These are phyloP conservation scores for Hemiprocne comata DNA, from an alignment of 2,113 vertebrate genomes.

Conservation along the genomic window DNA sequence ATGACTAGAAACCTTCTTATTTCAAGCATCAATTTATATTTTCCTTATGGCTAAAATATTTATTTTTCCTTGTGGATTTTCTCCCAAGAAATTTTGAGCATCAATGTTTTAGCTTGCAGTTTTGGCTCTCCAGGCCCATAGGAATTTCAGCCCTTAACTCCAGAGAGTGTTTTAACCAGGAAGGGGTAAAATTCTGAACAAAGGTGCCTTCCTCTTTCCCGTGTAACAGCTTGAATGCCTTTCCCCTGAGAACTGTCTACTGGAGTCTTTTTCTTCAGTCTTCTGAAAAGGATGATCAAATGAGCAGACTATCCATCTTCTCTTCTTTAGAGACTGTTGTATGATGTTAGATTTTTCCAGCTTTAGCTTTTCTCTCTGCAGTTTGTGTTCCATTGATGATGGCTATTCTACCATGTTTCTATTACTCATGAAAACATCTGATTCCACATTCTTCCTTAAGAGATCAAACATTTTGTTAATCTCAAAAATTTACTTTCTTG, in stretches of 20 bases:
- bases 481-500: not conserved
- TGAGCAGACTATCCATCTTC: not conserved
- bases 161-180: not conserved
- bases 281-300: not conserved
- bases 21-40: not conserved
- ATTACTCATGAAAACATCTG: not conserved
- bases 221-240: not conserved
- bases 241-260: not conserved
- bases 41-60: not conserved
- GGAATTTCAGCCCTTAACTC: not conserved
- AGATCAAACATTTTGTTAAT: not conserved
- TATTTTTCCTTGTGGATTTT: not conserved
- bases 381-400: not conserved
- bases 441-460: not conserved
- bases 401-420: not conserved
- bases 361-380: not conserved
- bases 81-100: not conserved
- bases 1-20: not conserved
- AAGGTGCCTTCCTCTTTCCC: not conserved
- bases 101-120: not conserved
- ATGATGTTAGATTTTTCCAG: not conserved
- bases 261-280: not conserved
- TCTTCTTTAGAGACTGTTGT: not conserved
- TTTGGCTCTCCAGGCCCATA: not conserved
- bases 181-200: not conserved